These are phyloP conservation scores for Drosophila leonis DNA, from an alignment of 2,888 invertebrate species.

Conservation along the genomic window DNA sequence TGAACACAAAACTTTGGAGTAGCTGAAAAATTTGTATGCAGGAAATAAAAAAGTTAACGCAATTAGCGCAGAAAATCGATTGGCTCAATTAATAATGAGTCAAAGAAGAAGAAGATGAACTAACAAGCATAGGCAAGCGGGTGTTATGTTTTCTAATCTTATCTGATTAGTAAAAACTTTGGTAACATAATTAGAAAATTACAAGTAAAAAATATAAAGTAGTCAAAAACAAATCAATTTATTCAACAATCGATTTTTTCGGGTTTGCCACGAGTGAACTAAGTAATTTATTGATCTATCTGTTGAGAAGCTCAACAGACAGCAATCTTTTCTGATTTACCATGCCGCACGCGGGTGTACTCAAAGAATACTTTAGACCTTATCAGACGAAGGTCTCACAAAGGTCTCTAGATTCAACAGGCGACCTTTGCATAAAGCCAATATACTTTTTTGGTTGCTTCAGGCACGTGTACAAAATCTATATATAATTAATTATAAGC, in stretches of 20 bases:
- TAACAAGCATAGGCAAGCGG: not conserved
- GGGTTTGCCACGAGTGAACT: not conserved
- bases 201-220: not conserved
- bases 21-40: constrained; percentile 6
- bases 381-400: not conserved
- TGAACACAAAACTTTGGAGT: constrained; percentile 5
- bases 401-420: too few relatives aligned
- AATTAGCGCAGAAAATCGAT: constrained; percentile 23
- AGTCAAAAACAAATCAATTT: not conserved
- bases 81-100: constrained; percentile 8
- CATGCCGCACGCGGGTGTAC: not conserved
- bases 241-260: not conserved
- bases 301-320: not conserved
- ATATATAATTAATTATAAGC: not conserved
- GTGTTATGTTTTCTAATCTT: not conserved
- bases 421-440: too few relatives aligned
- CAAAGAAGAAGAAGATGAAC: not conserved
- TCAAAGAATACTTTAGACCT: not conserved
- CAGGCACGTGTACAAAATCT: not conserved
- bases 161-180: not conserved
- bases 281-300: not conserved
- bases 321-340: not conserved
- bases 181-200: not conserved
- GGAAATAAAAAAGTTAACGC: constrained; percentile 11
- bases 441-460: too few relatives aligned